phyloP scores from a whole-genome alignment of 2,888 invertebrate genomes.

The Nycteola revayana region DNA sequence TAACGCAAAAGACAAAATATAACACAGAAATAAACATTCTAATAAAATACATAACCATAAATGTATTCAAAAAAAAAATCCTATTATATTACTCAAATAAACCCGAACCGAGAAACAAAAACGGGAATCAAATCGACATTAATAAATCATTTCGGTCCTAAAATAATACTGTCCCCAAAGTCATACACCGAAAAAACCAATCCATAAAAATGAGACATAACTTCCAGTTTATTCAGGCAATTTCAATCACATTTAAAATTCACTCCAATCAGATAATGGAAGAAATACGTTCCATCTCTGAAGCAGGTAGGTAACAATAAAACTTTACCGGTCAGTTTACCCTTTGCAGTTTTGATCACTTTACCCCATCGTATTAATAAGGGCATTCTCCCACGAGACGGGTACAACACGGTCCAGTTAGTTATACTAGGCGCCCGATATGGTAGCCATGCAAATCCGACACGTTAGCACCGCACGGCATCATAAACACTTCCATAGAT shows the following conservation, averaged over 20 bases:
- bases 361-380: slow-evolving; percentile 1
- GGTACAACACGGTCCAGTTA: too few relatives aligned
- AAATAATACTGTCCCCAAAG: slow-evolving; percentile 1
- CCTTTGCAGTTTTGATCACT: slow-evolving; percentile 37
- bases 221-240: slow-evolving; percentile 15
- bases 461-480: too few relatives aligned
- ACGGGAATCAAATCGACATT: background rate
- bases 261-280: slow-evolving; percentile 30
- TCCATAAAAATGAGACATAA: slow-evolving; percentile 4
- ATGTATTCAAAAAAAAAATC: background rate
- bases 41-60: slow-evolving; percentile 1
- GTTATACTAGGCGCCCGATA: too few relatives aligned
- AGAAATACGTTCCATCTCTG: slow-evolving; percentile 18
- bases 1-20: too few relatives aligned
- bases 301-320: slow-evolving; percentile 31
- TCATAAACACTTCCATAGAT: too few relatives aligned
- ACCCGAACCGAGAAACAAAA: too few relatives aligned
- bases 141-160: background rate
- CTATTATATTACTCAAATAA: slow-evolving; percentile 3
- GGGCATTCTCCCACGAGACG: too few relatives aligned
- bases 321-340: slow-evolving; percentile 29
- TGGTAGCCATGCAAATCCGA: too few relatives aligned
- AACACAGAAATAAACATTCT: too few relatives aligned
- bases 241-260: slow-evolving; percentile 28
- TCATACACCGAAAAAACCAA: background rate